Conservation (phyloP, 2,888 invertebrate genomes). For the Taenaris catops region DNA sequence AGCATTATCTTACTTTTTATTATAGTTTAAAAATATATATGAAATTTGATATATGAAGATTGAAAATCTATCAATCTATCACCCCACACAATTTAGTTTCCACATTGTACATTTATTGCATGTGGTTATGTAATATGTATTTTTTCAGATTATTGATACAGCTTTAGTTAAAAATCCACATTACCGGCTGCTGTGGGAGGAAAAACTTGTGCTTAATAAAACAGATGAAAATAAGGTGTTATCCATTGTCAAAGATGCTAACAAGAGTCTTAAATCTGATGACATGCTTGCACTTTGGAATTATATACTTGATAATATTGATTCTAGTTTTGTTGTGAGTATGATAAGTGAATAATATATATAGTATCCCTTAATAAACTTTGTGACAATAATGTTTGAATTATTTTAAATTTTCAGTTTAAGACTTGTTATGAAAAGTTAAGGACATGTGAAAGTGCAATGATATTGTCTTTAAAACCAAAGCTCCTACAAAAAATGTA, state of each 20-base stretch:
- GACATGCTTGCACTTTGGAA: conserved; percentile 56
- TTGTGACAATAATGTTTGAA: no score
- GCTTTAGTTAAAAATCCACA: conserved; percentile 45
- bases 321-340: conserved; percentile 51
- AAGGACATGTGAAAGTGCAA: conserved; percentile 65
- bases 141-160: conserved; percentile 49
- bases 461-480: conserved; percentile 78
- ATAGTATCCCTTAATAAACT: no score
- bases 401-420: no score
- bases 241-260: conserved; percentile 47
- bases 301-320: conserved; percentile 48
- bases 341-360: no score
- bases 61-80: no score
- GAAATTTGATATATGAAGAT: no score
- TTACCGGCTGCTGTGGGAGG: conserved; percentile 50
- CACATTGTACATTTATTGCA: no score
- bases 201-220: conserved; percentile 47
- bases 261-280: conserved; percentile 43
- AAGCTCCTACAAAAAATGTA: conserved; percentile 81
- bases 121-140: no score
- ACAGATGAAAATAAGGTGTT: conserved; percentile 55
- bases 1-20: no score
- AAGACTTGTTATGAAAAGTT: conserved; percentile 53
- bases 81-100: no score
- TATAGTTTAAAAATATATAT: no score